phyloP scores from a whole-genome alignment of 2,888 invertebrate genomes.

The Timandra comae region DNA sequence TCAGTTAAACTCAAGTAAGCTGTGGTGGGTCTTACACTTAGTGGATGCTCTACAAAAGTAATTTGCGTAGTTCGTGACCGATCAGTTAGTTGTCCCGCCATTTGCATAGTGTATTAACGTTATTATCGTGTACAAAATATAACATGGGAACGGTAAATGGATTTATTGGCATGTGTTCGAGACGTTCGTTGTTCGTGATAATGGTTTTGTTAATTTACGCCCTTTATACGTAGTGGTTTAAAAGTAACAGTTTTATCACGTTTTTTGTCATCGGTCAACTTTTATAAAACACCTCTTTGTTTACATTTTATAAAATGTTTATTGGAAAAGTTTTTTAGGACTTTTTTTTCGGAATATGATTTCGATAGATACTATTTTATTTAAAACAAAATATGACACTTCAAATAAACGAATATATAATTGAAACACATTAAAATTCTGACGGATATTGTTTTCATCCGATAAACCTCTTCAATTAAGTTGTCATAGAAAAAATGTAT shows the following conservation, averaged over 20 bases:
- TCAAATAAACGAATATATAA: constrained; percentile 10
- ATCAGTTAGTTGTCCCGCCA: constrained; percentile 50
- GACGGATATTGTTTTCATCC: neutral
- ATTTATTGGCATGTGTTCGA: constrained; percentile 43
- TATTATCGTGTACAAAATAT: constrained; percentile 38
- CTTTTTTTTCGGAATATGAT: too few relatives aligned
- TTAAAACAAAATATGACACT: constrained; percentile 12
- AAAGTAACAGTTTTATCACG: constrained; percentile 32
- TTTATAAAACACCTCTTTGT: constrained; percentile 41
- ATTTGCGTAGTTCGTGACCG: constrained; percentile 50
- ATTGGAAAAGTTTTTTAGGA: constrained; percentile 16
- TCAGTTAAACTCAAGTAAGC: constrained; percentile 23
- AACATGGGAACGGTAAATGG: constrained; percentile 40
- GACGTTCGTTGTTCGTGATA: constrained; percentile 37
- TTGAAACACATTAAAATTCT: constrained; percentile 7
- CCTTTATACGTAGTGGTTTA: constrained; percentile 38
- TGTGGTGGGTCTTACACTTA: constrained; percentile 51
- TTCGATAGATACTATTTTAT: constrained; percentile 17
- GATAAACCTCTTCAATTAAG: neutral
- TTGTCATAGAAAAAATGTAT: too few relatives aligned
- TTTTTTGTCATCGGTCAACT: constrained; percentile 20
- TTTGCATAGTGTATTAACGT: constrained; percentile 59
- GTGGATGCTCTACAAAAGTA: constrained; percentile 57
- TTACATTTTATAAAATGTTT: constrained; percentile 29
- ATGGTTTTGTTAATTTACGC: constrained; percentile 49